A percentile compares a stretch with the other conserved stretches of the same genome.
These are phyloP conservation scores for Drosophila yakuba DNA, from an alignment of 1,140 invertebrate species.

Conservation along the genomic window DNA sequence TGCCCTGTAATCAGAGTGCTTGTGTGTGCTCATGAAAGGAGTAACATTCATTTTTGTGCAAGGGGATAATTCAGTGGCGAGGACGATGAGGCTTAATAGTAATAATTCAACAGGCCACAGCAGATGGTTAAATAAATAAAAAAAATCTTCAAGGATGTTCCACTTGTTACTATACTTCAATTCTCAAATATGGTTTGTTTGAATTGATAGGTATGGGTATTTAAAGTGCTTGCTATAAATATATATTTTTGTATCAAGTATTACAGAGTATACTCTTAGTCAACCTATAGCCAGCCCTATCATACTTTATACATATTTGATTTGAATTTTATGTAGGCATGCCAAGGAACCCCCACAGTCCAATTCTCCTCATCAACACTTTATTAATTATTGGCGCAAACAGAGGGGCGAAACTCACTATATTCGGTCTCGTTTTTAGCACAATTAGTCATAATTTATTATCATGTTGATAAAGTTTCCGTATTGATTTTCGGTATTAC, in stretches of 20 bases:
- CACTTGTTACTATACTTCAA: too few species aligned
- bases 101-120: background rate
- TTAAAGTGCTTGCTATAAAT: too few species aligned
- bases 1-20: constrained; percentile 26
- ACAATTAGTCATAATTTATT: constrained; percentile 83
- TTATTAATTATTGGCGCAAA: constrained; percentile 68
- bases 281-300: background rate
- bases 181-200: too few species aligned
- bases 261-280: constrained; percentile 11
- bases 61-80: background rate
- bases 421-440: constrained; percentile 72
- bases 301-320: constrained; percentile 25
- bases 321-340: constrained; percentile 28
- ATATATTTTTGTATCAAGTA: too few species aligned
- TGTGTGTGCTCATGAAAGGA: background rate
- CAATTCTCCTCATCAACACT: constrained; percentile 42
- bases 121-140: background rate
- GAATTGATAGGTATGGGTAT: too few species aligned
- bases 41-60: background rate
- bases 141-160: too few species aligned
- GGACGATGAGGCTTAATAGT: background rate
- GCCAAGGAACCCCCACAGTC: background rate
- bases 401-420: constrained; percentile 7
- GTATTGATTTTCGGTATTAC: constrained; percentile 79
- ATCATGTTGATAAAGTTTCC: constrained; percentile 65